Evolutionary conservation across 2,888 invertebrate species (phyloP).

Genomic region (Cantharis flavilabris): DNA sequence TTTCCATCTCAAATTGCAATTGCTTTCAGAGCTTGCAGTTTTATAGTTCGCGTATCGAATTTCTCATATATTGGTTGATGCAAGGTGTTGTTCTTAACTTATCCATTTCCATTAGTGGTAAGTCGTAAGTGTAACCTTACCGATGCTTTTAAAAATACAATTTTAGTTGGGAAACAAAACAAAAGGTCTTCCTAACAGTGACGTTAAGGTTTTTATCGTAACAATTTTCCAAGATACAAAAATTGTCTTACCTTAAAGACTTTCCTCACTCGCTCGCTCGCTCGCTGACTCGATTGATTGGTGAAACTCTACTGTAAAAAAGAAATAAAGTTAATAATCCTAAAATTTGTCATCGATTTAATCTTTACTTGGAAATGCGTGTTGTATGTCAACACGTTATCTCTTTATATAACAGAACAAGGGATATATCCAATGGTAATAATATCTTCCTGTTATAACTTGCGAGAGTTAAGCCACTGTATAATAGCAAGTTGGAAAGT

Average conservation of each 20-base stretch:
- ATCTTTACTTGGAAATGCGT: background rate
- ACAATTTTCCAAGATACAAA: background rate
- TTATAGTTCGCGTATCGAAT: conserved; percentile 29
- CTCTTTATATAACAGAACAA: conserved; percentile 16
- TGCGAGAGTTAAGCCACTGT: conserved; percentile 24
- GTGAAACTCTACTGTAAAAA: background rate
- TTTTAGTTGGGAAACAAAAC: background rate
- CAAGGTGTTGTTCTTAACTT: conserved; percentile 27
- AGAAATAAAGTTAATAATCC: background rate
- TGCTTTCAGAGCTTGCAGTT: conserved; percentile 10
- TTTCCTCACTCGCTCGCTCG: background rate
- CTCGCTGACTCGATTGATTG: background rate
- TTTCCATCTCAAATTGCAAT: conserved; percentile 15
- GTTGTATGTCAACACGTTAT: conserved; percentile 15
- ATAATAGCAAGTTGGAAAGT: conserved; percentile 29
- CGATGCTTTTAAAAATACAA: conserved; percentile 21
- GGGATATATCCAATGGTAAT: conserved; percentile 21
- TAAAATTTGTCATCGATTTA: background rate
- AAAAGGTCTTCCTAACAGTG: background rate
- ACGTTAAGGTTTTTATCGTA: background rate
- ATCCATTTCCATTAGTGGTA: conserved; percentile 31
- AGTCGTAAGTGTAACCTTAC: conserved; percentile 33
- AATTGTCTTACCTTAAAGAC: background rate
- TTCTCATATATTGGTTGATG: conserved; percentile 31
- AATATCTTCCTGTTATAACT: conserved; percentile 28